phyloP scores from a whole-genome alignment of 2,797 vertebrate genomes.

The Etheostoma nigrum region DNA sequence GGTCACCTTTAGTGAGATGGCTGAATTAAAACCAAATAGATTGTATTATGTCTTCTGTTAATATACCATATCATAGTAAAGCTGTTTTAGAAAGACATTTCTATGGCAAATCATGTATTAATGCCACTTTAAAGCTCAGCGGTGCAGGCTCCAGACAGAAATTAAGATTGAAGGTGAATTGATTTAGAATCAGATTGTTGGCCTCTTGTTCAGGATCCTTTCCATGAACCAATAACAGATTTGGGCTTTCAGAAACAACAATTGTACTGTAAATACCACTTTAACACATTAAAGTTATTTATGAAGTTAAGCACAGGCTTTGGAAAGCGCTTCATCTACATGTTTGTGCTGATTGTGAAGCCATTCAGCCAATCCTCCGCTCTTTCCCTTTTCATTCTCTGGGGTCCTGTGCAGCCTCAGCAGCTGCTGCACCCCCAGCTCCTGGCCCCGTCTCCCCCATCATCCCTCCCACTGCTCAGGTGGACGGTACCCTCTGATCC shows the following conservation, averaged over 20 bases:
- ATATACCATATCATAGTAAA: neutral
- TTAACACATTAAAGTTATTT: neutral
- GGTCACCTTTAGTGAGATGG: neutral
- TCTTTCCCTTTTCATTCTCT: neutral
- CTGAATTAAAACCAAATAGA: neutral
- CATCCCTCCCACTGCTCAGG: slow-evolving; percentile 74
- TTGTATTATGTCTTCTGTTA: neutral
- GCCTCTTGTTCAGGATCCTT: slow-evolving; percentile 4
- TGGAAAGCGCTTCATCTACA: neutral
- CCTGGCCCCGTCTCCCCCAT: slow-evolving; percentile 51
- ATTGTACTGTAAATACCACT: neutral
- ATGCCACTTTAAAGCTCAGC: neutral
- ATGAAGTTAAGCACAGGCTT: slow-evolving; percentile 29
- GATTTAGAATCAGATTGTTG: neutral
- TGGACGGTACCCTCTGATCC: slow-evolving; percentile 73
- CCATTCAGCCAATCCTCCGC: neutral
- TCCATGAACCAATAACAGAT: neutral
- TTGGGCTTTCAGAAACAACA: slow-evolving; percentile 1
- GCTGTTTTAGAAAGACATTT: neutral
- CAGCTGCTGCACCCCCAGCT: slow-evolving; percentile 81
- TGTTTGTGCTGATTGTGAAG: slow-evolving; percentile 37
- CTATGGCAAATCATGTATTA: neutral
- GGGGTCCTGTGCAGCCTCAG: slow-evolving; percentile 51
- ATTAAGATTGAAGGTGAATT: neutral
- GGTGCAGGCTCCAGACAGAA: neutral